phyloP scores from a whole-genome alignment of 2,113 vertebrate genomes.

The Tamias sibiricus region DNA sequence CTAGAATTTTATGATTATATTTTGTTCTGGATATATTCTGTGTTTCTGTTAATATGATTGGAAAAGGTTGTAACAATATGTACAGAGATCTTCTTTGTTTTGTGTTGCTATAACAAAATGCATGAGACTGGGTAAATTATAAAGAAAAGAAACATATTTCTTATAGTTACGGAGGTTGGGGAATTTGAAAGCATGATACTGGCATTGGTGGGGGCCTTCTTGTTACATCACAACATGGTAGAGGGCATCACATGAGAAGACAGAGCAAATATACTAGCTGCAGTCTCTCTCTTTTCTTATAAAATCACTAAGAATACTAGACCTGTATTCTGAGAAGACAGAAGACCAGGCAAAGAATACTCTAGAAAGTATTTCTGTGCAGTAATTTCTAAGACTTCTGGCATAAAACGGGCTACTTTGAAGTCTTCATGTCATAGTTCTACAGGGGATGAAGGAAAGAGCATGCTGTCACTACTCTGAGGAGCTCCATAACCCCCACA shows the following conservation, averaged over 20 bases:
- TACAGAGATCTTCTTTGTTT: neutral
- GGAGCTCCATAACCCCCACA: too few species aligned
- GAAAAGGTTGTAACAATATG: neutral
- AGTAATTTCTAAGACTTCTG: neutral
- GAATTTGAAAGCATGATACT: neutral
- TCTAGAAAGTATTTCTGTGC: neutral
- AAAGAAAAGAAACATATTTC: neutral
- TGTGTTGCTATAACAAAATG: neutral
- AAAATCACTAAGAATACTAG: neutral
- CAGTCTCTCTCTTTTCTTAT: neutral
- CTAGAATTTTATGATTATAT: neutral
- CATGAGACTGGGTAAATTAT: neutral
- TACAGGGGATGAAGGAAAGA: neutral
- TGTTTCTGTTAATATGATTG: conserved; percentile 13
- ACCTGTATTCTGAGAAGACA: neutral
- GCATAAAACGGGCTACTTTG: neutral
- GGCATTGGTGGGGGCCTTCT: neutral
- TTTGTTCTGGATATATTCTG: neutral
- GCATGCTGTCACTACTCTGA: neutral
- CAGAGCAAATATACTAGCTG: neutral
- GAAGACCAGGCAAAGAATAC: neutral
- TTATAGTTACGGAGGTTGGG: neutral
- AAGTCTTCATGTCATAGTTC: neutral
- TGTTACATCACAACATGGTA: neutral
- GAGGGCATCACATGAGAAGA: neutral